Evolutionary conservation across 2,797 vertebrate species (phyloP).

Genomic region (Poecilia velifera): DNA sequence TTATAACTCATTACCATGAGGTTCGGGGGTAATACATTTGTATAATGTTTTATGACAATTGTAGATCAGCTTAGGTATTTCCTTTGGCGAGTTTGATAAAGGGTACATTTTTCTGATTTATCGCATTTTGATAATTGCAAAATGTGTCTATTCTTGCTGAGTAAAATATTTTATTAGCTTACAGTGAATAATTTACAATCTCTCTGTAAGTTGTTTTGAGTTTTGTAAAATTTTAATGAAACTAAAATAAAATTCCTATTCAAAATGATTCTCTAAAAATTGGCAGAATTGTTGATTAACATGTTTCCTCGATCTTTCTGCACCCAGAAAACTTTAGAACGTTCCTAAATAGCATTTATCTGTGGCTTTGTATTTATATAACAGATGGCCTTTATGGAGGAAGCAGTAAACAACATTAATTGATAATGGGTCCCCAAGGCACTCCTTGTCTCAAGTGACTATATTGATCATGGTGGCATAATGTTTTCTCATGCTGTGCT

Average conservation of each 20-base stretch:
- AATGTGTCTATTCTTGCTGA: neutral
- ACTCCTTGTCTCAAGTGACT: neutral
- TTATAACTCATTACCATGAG: neutral
- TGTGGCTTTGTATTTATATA: neutral
- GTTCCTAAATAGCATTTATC: neutral
- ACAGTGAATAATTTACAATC: neutral
- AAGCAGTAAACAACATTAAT: neutral
- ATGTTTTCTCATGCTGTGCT: conserved; percentile 9
- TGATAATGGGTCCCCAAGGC: conserved; percentile 1
- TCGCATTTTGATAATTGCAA: neutral
- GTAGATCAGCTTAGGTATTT: neutral
- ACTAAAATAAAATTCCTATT: neutral
- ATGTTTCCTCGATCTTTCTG: neutral
- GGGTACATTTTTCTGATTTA: neutral
- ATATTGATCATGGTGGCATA: neutral
- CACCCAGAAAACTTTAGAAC: neutral
- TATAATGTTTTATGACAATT: neutral
- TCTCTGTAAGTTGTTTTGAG: neutral
- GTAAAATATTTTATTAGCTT: neutral
- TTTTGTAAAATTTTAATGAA: neutral
- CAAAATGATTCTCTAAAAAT: neutral
- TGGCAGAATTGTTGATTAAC: no score
- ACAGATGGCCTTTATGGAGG: neutral
- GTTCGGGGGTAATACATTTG: neutral
- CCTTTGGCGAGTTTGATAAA: neutral